Evolutionary conservation across 2,888 invertebrate genomes (phyloP).

Genomic region (Orthosia incerta): DNA sequence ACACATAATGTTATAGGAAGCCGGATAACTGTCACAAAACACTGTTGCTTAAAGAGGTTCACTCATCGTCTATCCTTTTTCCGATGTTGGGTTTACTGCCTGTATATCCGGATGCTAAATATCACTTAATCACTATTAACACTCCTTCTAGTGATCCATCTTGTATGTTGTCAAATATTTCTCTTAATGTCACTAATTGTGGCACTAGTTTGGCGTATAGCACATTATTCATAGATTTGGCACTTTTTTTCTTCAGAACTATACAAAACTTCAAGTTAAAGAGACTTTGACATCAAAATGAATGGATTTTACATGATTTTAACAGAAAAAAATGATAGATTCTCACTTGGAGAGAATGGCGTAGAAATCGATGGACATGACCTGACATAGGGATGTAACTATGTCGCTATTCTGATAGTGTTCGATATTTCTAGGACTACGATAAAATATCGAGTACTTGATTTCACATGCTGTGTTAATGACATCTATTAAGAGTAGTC

Average conservation of each 20-base stretch:
- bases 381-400: slow-evolving; percentile 26
- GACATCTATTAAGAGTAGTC: neutral
- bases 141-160: neutral
- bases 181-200: neutral
- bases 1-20: neutral
- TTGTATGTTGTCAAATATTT: neutral
- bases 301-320: neutral
- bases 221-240: neutral
- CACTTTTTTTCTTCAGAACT: neutral
- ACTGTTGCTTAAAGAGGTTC: neutral
- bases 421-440: slow-evolving; percentile 37
- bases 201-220: neutral
- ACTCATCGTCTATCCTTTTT: neutral
- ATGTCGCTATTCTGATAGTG: slow-evolving; percentile 17
- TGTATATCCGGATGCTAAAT: neutral
- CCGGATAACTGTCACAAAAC: neutral
- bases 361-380: slow-evolving; percentile 37
- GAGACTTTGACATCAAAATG: neutral
- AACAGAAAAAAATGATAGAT: neutral
- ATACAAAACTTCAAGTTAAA: neutral
- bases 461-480: neutral
- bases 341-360: neutral
- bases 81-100: neutral
- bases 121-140: neutral
- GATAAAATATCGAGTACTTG: slow-evolving; percentile 23